Conservation (phyloP, 2,797 vertebrate genomes). For the Masticophis lateralis region DNA sequence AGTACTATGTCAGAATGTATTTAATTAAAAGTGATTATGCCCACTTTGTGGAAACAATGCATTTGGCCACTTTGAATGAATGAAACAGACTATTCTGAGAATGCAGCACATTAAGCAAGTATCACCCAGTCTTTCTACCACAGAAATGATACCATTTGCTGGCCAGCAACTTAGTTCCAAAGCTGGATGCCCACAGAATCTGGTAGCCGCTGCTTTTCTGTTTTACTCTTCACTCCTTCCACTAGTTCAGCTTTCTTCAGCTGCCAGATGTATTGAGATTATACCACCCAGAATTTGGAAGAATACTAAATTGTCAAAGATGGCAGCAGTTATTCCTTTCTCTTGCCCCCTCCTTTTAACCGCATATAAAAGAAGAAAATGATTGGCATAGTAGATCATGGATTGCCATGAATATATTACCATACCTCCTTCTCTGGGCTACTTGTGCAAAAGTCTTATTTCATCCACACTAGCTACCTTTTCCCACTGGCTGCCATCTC, state of each 20-base stretch:
- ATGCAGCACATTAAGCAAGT: conserved; percentile 25
- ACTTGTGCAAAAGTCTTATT: not conserved
- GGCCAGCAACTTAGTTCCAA: not conserved
- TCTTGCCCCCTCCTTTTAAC: not conserved
- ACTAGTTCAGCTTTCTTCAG: not conserved
- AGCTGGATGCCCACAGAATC: not conserved
- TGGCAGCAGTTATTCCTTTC: not conserved
- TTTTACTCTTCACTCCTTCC: not conserved
- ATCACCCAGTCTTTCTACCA: not conserved
- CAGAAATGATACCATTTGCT: not conserved
- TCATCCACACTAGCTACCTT: not conserved
- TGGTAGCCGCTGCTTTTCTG: not conserved
- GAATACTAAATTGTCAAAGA: not conserved
- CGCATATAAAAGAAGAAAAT: not conserved
- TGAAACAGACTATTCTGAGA: conserved; percentile 27
- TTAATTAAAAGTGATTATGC: conserved; percentile 70
- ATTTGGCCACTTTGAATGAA: conserved; percentile 19
- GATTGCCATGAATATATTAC: not conserved
- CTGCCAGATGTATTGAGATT: not conserved
- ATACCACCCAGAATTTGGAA: not conserved
- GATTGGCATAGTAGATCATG: not conserved
- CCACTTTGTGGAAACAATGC: conserved; percentile 50
- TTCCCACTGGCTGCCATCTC: not conserved
- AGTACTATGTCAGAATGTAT: conserved; percentile 89
- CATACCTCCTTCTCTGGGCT: not conserved